Conservation (phyloP, 2,888 invertebrate genomes). For the Rhogogaster chlorosoma region DNA sequence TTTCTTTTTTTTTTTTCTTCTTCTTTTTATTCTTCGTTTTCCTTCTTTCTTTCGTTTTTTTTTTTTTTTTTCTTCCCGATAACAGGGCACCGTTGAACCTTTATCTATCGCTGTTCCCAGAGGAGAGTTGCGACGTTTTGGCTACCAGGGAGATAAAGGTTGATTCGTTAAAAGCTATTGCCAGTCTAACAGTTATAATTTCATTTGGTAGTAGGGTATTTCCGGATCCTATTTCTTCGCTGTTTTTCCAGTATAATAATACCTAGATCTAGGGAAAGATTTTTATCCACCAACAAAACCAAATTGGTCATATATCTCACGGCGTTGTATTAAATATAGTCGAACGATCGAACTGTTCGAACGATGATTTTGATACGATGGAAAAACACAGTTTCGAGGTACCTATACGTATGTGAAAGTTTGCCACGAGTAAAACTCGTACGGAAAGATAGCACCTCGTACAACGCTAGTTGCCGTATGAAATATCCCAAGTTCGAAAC, state of each 20-base stretch:
- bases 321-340: background rate
- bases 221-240: too few relatives aligned
- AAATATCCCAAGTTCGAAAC: background rate
- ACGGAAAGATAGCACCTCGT: background rate
- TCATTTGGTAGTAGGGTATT: background rate
- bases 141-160: background rate
- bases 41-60: conserved; percentile 52
- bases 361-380: background rate
- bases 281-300: background rate
- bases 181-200: background rate
- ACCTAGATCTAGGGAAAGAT: too few relatives aligned
- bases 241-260: background rate
- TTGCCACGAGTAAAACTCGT: background rate
- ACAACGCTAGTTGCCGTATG: background rate
- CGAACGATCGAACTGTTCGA: background rate
- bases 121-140: conserved; percentile 3
- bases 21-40: background rate
- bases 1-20: conserved; percentile 5
- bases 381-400: background rate
- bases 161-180: background rate
- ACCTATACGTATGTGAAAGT: background rate
- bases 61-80: background rate
- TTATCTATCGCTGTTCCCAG: conserved; percentile 35
- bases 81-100: conserved; percentile 7
- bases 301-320: background rate